A percentile compares a stretch with the other conserved stretches of the same genome.
phyloP scores from a whole-genome alignment of 2,888 invertebrate species.

The Julus scandinavius region DNA sequence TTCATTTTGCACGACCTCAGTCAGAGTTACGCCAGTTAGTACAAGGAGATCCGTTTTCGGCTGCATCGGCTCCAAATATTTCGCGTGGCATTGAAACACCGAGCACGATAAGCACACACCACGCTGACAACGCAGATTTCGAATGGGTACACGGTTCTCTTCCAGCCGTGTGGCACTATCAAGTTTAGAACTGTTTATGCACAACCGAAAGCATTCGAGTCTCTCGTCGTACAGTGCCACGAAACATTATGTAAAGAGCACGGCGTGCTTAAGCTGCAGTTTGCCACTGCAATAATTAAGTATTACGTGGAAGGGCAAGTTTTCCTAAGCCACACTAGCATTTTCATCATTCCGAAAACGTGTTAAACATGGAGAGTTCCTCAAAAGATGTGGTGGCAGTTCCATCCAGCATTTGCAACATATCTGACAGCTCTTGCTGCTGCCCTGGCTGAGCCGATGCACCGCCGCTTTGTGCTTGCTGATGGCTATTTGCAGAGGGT shows the following conservation, averaged over 20 bases:
- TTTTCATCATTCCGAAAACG: slow-evolving; percentile 63
- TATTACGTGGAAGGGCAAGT: slow-evolving; percentile 29
- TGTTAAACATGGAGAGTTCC: slow-evolving; percentile 91
- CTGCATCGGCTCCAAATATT: neutral
- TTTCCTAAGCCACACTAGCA: neutral
- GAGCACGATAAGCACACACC: slow-evolving; percentile 32
- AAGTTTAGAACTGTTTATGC: slow-evolving; percentile 11
- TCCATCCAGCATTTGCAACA: slow-evolving; percentile 89
- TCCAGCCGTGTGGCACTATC: neutral
- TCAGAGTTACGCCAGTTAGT: neutral
- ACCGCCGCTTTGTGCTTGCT: slow-evolving; percentile 34
- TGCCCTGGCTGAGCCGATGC: slow-evolving; percentile 68
- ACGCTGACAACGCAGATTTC: slow-evolving; percentile 8
- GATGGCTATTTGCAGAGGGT: slow-evolving; percentile 45
- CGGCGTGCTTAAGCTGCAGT: slow-evolving; percentile 31
- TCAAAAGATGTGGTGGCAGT: slow-evolving; percentile 87
- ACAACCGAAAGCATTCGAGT: slow-evolving; percentile 1
- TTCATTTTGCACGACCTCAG: neutral
- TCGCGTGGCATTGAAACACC: slow-evolving; percentile 24
- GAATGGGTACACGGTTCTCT: neutral
- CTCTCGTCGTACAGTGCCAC: neutral
- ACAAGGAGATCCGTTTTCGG: slow-evolving; percentile 15
- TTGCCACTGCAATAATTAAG: slow-evolving; percentile 29
- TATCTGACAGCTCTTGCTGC: slow-evolving; percentile 83
- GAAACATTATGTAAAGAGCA: slow-evolving; percentile 17